Evolutionary conservation across 2,888 invertebrate genomes (phyloP).

Genomic region (Fragum fragum): DNA sequence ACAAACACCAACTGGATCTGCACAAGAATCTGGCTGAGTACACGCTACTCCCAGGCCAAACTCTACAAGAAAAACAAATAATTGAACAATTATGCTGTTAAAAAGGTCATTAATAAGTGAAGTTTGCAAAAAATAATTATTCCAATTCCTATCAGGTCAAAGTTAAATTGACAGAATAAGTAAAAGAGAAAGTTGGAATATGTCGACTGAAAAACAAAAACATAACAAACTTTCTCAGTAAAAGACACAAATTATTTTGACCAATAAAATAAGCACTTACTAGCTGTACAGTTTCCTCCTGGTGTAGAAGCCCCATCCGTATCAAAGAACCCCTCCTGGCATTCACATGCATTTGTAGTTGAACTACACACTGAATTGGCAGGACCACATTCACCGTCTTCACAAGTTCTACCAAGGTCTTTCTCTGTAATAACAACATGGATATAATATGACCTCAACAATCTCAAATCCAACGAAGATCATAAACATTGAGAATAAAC

Average conservation of each 20-base stretch:
- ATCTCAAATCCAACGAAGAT: no score
- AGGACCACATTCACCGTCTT: conserved; percentile 8
- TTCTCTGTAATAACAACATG: neutral
- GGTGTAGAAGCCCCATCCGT: neutral
- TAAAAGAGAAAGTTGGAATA: no score
- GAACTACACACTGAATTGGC: conserved; percentile 13
- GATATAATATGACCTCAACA: no score
- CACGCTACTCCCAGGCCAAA: neutral
- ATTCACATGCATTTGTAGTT: neutral
- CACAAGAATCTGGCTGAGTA: neutral
- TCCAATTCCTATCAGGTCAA: no score
- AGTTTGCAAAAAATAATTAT: no score
- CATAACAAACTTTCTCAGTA: no score
- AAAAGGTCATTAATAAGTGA: no score
- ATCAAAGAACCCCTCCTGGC: conserved; percentile 16
- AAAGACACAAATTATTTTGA: no score
- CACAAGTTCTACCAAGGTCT: conserved; percentile 1
- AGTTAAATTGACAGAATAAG: no score
- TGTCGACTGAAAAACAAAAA: no score
- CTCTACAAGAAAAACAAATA: neutral
- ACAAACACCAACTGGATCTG: neutral
- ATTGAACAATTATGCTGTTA: no score
- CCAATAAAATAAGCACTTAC: neutral
- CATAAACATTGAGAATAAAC: no score
- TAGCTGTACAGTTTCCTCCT: conserved; percentile 7